A percentile compares a stretch with the other conserved stretches of the same genome.
Conservation (phyloP, 2,797 vertebrate species). For the Chaunax sp. region DNA sequence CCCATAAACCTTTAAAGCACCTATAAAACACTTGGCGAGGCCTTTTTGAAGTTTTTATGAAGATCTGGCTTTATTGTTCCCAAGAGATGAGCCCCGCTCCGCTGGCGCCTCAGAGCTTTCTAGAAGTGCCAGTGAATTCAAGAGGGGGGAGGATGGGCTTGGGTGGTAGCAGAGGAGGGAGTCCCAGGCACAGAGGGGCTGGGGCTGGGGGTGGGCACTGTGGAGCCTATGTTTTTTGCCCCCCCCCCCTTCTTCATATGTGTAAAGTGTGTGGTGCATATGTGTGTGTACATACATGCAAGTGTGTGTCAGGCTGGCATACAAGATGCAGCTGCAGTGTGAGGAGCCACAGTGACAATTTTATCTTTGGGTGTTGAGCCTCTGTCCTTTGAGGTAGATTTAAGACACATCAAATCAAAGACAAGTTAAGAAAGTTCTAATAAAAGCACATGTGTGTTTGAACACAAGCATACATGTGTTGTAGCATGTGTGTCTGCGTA, state of each 20-base stretch:
- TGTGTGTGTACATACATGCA: slow-evolving; percentile 22
- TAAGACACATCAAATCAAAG: slow-evolving; percentile 48
- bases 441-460: slow-evolving; percentile 54
- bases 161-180: slow-evolving; percentile 66
- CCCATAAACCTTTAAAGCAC: slow-evolving; percentile 89
- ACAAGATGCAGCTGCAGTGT: slow-evolving; percentile 46
- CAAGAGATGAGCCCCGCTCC: slow-evolving; percentile 86
- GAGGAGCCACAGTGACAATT: slow-evolving; percentile 45
- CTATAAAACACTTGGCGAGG: slow-evolving; percentile 89
- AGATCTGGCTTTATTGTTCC: slow-evolving; percentile 90
- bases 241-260: slow-evolving; percentile 41
- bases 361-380: slow-evolving; percentile 38
- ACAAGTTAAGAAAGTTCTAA: slow-evolving; percentile 47
- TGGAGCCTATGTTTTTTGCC: slow-evolving; percentile 41
- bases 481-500: slow-evolving; percentile 57
- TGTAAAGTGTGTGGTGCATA: slow-evolving; percentile 28
- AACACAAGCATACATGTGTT: slow-evolving; percentile 57
- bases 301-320: slow-evolving; percentile 35
- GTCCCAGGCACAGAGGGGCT: slow-evolving; percentile 59
- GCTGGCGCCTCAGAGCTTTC: slow-evolving; percentile 87
- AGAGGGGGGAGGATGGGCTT: slow-evolving; percentile 27
- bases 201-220: slow-evolving; percentile 55
- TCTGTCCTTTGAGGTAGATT: slow-evolving; percentile 21
- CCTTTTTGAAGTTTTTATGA: slow-evolving; percentile 91
- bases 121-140: slow-evolving; percentile 84